These are phyloP conservation scores for Trichosurus vulpecula DNA, from an alignment of 2,797 vertebrate species.

Conservation along the genomic window DNA sequence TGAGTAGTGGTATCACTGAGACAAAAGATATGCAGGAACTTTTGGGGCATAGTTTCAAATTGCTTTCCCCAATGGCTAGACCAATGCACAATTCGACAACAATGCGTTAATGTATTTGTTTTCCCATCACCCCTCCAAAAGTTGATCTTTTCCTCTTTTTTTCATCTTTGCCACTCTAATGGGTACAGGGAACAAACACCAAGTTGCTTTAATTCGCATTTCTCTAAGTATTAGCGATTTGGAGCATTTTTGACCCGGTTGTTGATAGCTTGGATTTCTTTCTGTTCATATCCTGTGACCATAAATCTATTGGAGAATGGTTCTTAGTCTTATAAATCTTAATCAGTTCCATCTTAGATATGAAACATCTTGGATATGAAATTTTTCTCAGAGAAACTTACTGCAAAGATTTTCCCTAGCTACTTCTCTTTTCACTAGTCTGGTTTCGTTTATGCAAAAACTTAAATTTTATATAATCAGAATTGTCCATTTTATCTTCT, in stretches of 20 bases:
- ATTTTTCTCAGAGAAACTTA: not conserved
- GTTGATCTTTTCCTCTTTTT: not conserved
- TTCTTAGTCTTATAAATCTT: not conserved
- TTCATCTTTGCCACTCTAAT: not conserved
- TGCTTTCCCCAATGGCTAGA: not conserved
- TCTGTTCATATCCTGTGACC: not conserved
- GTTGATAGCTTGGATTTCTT: not conserved
- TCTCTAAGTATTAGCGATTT: not conserved
- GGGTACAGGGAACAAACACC: not conserved
- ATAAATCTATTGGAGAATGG: not conserved
- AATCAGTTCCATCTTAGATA: not conserved
- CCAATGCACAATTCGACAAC: not conserved
- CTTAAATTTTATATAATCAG: too few species aligned
- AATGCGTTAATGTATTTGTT: too few species aligned
- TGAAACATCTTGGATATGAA: not conserved
- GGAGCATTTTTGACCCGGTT: not conserved
- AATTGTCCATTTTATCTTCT: too few species aligned
- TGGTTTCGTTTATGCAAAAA: not conserved
- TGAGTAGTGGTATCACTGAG: not conserved
- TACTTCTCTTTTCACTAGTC: not conserved
- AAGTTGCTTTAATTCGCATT: not conserved
- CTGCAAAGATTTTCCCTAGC: not conserved
- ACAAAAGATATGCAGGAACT: constrained; percentile 9
- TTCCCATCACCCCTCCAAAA: not conserved
- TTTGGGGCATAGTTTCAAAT: not conserved